Base-by-base conservation (phyloP, 2,888 invertebrate species). In the Formica aserva region DNA sequence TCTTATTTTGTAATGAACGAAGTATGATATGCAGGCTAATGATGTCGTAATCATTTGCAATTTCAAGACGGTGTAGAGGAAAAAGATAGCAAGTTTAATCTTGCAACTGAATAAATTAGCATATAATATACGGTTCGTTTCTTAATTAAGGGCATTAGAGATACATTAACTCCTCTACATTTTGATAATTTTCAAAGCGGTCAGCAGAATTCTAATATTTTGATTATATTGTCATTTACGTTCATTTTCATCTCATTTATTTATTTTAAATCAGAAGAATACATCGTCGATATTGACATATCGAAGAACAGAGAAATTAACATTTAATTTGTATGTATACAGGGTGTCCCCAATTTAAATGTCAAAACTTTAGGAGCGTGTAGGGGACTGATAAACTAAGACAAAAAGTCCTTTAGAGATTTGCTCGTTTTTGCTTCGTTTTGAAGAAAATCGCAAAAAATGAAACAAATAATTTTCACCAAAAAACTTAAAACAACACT, bases 41-140 rank as follows among this genome's bases (percentile, higher is more conserved):
- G 35, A 52, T 26, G 26, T 76, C 13, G 15, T 69, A 69, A 77
- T 71, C 29, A 48, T n/a, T 15, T 55, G 41, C 41, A 71, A 77
- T 69, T 57, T 69, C n/a, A 41, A 29, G 22, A 6, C 22, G 18
- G 9, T 4, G 55, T 32, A 48, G 15, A 55, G 4, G 38, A 29
- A 55, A n/a, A 55, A 5, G n/a, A 41, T 41, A 57, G 29, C 38
- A 29, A 77, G 18, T 4, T 69, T 65, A 76, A 66, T 13, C 11
- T 52, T 32, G 26, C n/a, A 69, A 55, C n/a, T 52, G 71, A 77
- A 69, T 77, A 71, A 71, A 69, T 69, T 77, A 55, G 13, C 71
- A 69, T 55, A 67, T 32, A 32, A 71, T n/a, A 11, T 55, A 38
- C n/a, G 11, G 3, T 15, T n/a, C n/a, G 26, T 11, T n/a, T 55